Evolutionary conservation across 2,888 invertebrate genomes (phyloP), one percentile per base, ranked within the genome.

Genomic region (Listrodromus nycthemerus): DNA sequence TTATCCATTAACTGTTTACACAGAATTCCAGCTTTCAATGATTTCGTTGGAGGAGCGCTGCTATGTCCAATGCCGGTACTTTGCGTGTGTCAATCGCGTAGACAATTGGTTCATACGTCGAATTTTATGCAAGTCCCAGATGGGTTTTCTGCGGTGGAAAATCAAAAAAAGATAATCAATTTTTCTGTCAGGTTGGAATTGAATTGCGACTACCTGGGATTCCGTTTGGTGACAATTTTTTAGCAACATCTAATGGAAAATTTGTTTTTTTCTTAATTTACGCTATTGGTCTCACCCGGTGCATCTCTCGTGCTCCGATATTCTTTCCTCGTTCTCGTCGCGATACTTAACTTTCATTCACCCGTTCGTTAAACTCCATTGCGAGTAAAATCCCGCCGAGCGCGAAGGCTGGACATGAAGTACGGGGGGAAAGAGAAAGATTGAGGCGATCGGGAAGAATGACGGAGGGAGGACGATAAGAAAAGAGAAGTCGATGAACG

Each of bases 361-460:
- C 45, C 75, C 63, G 70, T 81, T 82, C 83, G 73, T 78, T 83
- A 63, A 67, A 78, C 77, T 78, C 75, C 75, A 80, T 83, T 75
- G 79, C 16, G 41, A 76, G 8, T 21, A 19, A 24, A 67, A 27
- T 73, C 41, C 41, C 24, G 37, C 30, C 58, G 33, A 37, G 33
- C 37, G 37, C 52, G 19, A 61, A 45, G 33, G 27, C 30, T 73
- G 61, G 21, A 21, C 16, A 66, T 30, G 76, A 73, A 73, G 67
- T 45, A 76, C 37, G 37, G 4, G 19, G 66, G 45, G 71, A 77
- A 30, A 4, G 66, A 48, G 41, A 58, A 71, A 30, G 50, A 63
- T 71, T 27, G 37, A 7, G 16, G 13, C 5, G 10, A n/a, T 50
- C n/a, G 45, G 30, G 73, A 78, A 63, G 19, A 19, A 66, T 19